Base-by-base conservation (phyloP, 2,113 vertebrate species). In the Kryptolebias marmoratus region DNA sequence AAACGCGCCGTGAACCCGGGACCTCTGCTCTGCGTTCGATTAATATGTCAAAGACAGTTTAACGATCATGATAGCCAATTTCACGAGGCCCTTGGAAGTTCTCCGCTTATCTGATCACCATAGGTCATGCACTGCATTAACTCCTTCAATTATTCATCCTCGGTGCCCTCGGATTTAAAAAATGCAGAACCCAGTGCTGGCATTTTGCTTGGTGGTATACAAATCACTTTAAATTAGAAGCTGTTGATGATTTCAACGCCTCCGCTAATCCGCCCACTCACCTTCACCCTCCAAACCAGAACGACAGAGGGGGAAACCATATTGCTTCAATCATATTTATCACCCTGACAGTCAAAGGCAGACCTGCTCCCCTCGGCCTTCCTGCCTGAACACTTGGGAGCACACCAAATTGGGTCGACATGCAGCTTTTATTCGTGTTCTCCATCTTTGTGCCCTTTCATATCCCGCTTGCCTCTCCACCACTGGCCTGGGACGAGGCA, bases 271-370 rank as follows among this genome's bases (percentile, higher is more conserved):
- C 56, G 27, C 71, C 77, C n/a, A 57, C 77, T 73, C 76, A 54
- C 56, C 45, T 59, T 67, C 77, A 77, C 64, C 78, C 70, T 71
- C 44, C 68, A 54, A 82, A 86, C 80, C 61, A 49, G 50, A 77
- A 66, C 81, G 84, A 76, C 69, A 54, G 39, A 42, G 52, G 75
- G 75, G 81, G 68, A 79, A 15, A 79, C 75, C 77, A 74, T 83
- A 87, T 87, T 73, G 75, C 76, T 81, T 77, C 80, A 90, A 89
- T 91, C 88, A 89, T 88, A 91, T 91, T 90, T 89, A 90, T 89
- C 85, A 87, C 85, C 74, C 88, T 39, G 6, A 68, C 77, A 83
- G 71, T 82, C 68, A 77, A 77, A 77, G 72, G 71, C 73, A 73
- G 67, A 69, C 77, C 57, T 48, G 59, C 77, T 67, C 68, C 55